Percentiles rank a stretch among this genome's conserved stretches.
phyloP scores from a whole-genome alignment of 2,797 vertebrate species.

The Geotrypetes seraphini region DNA sequence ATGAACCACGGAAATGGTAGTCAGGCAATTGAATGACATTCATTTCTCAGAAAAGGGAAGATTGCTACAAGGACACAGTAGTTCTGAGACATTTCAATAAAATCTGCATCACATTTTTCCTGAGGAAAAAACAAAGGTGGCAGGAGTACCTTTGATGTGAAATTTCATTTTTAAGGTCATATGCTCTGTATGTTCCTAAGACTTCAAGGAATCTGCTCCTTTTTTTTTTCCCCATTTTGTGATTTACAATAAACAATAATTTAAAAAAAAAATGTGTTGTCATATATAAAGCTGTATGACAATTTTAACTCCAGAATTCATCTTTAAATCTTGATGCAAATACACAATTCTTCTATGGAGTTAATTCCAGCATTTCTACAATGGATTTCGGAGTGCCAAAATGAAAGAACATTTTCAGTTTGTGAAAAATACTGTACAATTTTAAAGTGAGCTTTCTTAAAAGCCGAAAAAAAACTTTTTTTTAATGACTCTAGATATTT shows the following conservation, averaged over 20 bases:
- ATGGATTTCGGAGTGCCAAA: slow-evolving; percentile 38
- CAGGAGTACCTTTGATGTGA: slow-evolving; percentile 30
- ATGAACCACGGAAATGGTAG: slow-evolving; percentile 42
- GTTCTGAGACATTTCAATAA: slow-evolving; percentile 34
- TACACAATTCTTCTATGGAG: slow-evolving; percentile 9
- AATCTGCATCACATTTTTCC: slow-evolving; percentile 36
- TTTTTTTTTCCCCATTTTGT: slow-evolving; percentile 34
- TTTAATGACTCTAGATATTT: slow-evolving; percentile 47
- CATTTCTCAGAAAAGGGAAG: slow-evolving; percentile 27
- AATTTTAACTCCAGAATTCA: slow-evolving; percentile 23
- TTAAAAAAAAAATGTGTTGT: slow-evolving; percentile 20
- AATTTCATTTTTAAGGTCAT: slow-evolving; percentile 41
- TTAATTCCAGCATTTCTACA: slow-evolving; percentile 17
- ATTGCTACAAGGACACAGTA: slow-evolving; percentile 25
- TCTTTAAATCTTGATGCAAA: slow-evolving; percentile 25
- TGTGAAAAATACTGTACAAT: slow-evolving; percentile 17
- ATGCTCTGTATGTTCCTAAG: slow-evolving; percentile 17
- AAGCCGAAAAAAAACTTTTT: slow-evolving; percentile 33
- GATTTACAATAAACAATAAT: slow-evolving; percentile 25
- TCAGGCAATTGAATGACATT: slow-evolving; percentile 14
- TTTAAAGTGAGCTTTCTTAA: slow-evolving; percentile 43
- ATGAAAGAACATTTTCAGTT: slow-evolving; percentile 6
- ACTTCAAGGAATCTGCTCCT: slow-evolving; percentile 21
- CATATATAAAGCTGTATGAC: slow-evolving; percentile 27
- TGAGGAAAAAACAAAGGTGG: slow-evolving; percentile 31